Percentiles rank a stretch among this genome's conserved stretches.
phyloP scores from a whole-genome alignment of 2,888 invertebrate species.

The Lithophane semibrunnea region DNA sequence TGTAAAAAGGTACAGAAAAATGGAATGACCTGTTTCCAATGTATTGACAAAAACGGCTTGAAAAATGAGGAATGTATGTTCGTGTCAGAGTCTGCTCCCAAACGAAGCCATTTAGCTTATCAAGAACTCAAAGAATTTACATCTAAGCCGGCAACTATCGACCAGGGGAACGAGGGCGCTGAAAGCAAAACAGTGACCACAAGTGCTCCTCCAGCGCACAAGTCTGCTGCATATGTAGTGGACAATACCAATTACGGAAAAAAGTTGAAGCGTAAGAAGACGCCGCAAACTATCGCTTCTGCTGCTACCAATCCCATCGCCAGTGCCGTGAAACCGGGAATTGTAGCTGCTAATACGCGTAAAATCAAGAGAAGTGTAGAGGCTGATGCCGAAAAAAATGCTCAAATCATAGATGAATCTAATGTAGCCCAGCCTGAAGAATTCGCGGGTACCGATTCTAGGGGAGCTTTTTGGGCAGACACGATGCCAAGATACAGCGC shows the following conservation, averaged over 20 bases:
- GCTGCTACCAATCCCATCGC: slow-evolving; percentile 76
- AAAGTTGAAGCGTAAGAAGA: slow-evolving; percentile 86
- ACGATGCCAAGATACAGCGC: slow-evolving; percentile 92
- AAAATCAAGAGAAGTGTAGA: slow-evolving; percentile 83
- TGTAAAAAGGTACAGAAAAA: slow-evolving; percentile 93
- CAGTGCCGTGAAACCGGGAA: slow-evolving; percentile 67
- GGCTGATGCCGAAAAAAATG: slow-evolving; percentile 77
- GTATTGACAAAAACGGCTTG: slow-evolving; percentile 92
- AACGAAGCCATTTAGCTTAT: slow-evolving; percentile 92
- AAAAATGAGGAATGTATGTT: slow-evolving; percentile 95
- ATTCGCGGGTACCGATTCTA: slow-evolving; percentile 89
- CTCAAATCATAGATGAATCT: slow-evolving; percentile 80
- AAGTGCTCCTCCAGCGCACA: slow-evolving; percentile 78
- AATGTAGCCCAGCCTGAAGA: slow-evolving; percentile 87
- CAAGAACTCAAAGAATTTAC: slow-evolving; percentile 92
- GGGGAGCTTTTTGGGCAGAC: slow-evolving; percentile 92
- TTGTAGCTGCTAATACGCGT: slow-evolving; percentile 59
- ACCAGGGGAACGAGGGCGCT: slow-evolving; percentile 80
- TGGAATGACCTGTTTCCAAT: slow-evolving; percentile 94
- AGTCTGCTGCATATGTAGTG: slow-evolving; percentile 84
- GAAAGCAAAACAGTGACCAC: slow-evolving; percentile 85
- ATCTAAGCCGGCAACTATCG: slow-evolving; percentile 84
- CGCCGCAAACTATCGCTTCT: slow-evolving; percentile 72
- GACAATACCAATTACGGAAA: slow-evolving; percentile 81
- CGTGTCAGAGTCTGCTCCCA: slow-evolving; percentile 92